A percentile compares a stretch with the other conserved stretches of the same genome.
phyloP scores from a whole-genome alignment of 2,113 vertebrate species.

The Triplophysa siluroides region DNA sequence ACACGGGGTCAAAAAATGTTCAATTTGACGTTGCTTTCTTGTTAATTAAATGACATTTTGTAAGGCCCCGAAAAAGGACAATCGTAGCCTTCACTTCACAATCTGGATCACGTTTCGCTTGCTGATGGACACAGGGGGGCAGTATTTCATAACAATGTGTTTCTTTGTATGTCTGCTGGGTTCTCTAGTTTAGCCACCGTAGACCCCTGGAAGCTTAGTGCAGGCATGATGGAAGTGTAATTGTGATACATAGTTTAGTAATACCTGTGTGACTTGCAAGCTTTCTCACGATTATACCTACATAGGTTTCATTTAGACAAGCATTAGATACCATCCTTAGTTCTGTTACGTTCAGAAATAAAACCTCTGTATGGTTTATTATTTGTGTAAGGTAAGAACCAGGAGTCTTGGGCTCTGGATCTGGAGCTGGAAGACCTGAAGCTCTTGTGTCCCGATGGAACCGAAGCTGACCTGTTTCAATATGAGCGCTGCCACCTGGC shows the following conservation, averaged over 20 bases:
- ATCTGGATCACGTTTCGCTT: slow-evolving; percentile 3
- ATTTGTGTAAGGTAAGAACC: slow-evolving; percentile 70
- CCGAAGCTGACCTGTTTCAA: slow-evolving; percentile 64
- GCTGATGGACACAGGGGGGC: slow-evolving; percentile 66
- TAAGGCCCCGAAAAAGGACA: slow-evolving; percentile 1
- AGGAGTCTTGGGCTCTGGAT: slow-evolving; percentile 80
- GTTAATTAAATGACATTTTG: slow-evolving; percentile 12
- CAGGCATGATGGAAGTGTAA: slow-evolving; percentile 16
- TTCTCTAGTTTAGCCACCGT: slow-evolving; percentile 13
- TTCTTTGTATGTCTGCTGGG: neutral
- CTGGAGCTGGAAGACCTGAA: slow-evolving; percentile 79
- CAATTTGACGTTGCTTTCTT: slow-evolving; percentile 4
- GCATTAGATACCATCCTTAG: neutral
- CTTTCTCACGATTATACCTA: neutral
- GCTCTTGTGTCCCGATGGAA: slow-evolving; percentile 77
- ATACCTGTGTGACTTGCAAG: neutral
- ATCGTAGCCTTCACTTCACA: slow-evolving; percentile 8
- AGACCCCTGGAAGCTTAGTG: slow-evolving; percentile 8
- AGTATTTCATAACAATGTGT: slow-evolving; percentile 59
- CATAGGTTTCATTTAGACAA: neutral
- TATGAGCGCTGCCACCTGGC: slow-evolving; percentile 74
- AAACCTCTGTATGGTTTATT: neutral
- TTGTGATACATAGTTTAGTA: neutral
- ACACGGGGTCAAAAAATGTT: neutral
- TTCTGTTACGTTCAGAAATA: neutral